Base-by-base conservation (phyloP, 2,113 vertebrate species). In the Passer montanus region DNA sequence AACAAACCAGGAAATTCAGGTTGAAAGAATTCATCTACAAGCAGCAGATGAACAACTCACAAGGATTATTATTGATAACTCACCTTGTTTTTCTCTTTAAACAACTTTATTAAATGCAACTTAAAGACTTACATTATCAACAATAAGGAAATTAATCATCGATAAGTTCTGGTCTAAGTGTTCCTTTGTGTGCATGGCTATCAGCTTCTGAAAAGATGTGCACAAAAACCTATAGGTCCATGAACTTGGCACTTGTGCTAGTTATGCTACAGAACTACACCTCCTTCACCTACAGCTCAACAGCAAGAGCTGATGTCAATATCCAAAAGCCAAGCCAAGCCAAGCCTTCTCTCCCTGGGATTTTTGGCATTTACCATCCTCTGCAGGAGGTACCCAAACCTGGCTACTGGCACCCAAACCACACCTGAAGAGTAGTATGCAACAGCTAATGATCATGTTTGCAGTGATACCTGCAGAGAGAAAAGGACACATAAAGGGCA, bases 351-450 rank as follows among this genome's bases (percentile, higher is more conserved):
- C 6, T 39, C 24, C 2, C 10, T 9, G 2, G 23, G 31, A 13
- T 4, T 83, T 75, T 33, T 33, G 10, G 7, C 18, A 63, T 33
- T 30, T 73, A 31, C 6, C 9, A 18, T 46, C 33, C 33, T 70
- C 47, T 76, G 8, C 44, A 88, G 27, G 46, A 59, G 6, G 12
- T 46, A 82, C 21, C 23, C 18, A 72, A 72, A 76, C 7, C 18
- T 58, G 55, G 55, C 8, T 43, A 69, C 7, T 7, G 6, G 12
- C 37, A 82, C 18, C 23, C 14, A 63, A 67, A 73, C 7, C 18
- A 72, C 33, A 80, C 3, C n/a, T 35, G 3, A 74, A 27, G 26
- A 63, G 20, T 4, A 49, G 8, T 6, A 31, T 2, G 0, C 11
- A 81, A 79, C 10, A 79, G 12, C 39, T 24, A 74, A 41, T n/a